Evolutionary conservation across 2,797 vertebrate genomes (phyloP).

Genomic region (Phalanger gymnotis): DNA sequence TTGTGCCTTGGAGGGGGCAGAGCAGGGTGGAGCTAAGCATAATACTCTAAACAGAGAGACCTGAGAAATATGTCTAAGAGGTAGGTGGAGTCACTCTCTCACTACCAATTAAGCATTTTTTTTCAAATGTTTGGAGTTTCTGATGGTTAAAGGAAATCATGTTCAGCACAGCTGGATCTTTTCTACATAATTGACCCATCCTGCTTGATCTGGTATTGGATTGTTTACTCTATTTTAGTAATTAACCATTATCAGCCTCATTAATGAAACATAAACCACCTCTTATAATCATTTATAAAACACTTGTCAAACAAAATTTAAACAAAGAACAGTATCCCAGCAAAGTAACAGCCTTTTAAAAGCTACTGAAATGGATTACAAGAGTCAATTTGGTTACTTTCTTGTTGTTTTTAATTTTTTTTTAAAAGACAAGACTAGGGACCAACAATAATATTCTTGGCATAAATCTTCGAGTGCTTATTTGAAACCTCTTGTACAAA

Average conservation of each 20-base stretch:
- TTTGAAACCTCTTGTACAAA: slow-evolving; percentile 80
- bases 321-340: slow-evolving; percentile 84
- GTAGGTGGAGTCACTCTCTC: background rate
- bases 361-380: slow-evolving; percentile 78
- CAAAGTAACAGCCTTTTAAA: slow-evolving; percentile 77
- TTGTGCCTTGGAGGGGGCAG: slow-evolving; percentile 30
- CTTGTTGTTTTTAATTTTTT: slow-evolving; percentile 80
- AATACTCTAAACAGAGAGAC: slow-evolving; percentile 40
- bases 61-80: slow-evolving; percentile 40
- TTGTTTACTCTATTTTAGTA: slow-evolving; percentile 86
- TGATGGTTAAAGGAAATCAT: slow-evolving; percentile 82
- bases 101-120: background rate
- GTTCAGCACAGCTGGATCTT: slow-evolving; percentile 84
- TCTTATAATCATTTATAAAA: slow-evolving; percentile 86
- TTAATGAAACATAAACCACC: slow-evolving; percentile 90
- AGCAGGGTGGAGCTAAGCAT: slow-evolving; percentile 6
- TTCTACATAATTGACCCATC: slow-evolving; percentile 85
- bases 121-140: slow-evolving; percentile 53
- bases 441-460: slow-evolving; percentile 80
- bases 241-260: slow-evolving; percentile 88
- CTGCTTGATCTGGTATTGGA: slow-evolving; percentile 84
- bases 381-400: slow-evolving; percentile 69
- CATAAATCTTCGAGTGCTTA: slow-evolving; percentile 71
- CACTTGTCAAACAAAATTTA: slow-evolving; percentile 86
- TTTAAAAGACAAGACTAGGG: slow-evolving; percentile 76